phyloP scores from a whole-genome alignment of 2,113 vertebrate genomes.

The Cynoglossus semilaevis region DNA sequence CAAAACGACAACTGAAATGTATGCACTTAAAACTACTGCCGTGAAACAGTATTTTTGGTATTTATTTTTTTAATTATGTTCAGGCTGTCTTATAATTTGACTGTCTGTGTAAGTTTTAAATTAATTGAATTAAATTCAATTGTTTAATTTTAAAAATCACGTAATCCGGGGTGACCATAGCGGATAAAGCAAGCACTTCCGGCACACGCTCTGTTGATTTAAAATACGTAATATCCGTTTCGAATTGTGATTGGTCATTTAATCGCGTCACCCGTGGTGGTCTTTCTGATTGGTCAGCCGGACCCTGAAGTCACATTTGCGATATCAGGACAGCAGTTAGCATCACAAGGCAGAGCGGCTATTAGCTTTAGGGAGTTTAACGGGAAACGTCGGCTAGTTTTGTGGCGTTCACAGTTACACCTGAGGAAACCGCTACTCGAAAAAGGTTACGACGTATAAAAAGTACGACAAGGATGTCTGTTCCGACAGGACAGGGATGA shows the following conservation, averaged over 20 bases:
- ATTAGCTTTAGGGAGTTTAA: not conserved
- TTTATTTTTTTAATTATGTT: no score
- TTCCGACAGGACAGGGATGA: slow-evolving; percentile 71
- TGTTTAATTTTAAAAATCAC: no score
- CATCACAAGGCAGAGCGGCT: slow-evolving; percentile 17
- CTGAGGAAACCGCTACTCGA: not conserved
- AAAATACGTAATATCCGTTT: slow-evolving; percentile 32
- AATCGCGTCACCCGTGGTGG: no score
- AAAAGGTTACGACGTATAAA: slow-evolving; percentile 9
- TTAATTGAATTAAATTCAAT: no score
- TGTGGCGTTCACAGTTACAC: no score
- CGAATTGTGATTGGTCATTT: slow-evolving; percentile 46
- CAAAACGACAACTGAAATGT: no score
- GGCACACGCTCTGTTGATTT: not conserved
- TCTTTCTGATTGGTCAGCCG: slow-evolving; percentile 42
- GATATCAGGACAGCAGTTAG: slow-evolving; percentile 28
- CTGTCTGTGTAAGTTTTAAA: no score
- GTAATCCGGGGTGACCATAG: rapidly evolving
- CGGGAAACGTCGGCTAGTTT: not conserved
- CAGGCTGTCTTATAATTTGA: no score
- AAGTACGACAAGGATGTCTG: slow-evolving; percentile 60
- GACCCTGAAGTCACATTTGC: slow-evolving; percentile 1
- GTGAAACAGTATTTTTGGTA: no score
- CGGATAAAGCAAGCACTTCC: not conserved
- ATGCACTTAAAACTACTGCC: no score